These are phyloP conservation scores for Thymallus thymallus DNA, from an alignment of 2,113 vertebrate species.

Conservation along the genomic window DNA sequence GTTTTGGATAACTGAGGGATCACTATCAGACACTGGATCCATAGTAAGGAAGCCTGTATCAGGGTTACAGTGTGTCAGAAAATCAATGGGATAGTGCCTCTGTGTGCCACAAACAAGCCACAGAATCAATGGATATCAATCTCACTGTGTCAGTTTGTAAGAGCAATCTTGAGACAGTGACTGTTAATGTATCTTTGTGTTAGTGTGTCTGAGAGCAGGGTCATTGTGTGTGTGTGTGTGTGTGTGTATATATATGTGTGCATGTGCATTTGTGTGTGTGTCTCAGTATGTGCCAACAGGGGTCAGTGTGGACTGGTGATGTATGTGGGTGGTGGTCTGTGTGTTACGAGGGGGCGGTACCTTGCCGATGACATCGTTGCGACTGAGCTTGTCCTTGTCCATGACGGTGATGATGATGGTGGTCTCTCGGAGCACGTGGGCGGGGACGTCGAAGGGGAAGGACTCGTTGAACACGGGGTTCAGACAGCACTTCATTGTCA, in stretches of 20 bases:
- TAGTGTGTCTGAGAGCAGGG: background rate
- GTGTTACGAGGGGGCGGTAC: constrained; percentile 55
- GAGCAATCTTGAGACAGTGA: background rate
- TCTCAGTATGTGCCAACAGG: constrained; percentile 54
- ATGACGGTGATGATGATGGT: constrained; percentile 99
- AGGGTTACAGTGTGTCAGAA: background rate
- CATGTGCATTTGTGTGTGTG: background rate
- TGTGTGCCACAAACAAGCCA: background rate
- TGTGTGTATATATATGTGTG: background rate
- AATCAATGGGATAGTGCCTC: background rate
- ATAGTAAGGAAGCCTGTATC: background rate
- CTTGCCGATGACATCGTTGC: constrained; percentile 99
- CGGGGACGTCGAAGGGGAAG: constrained; percentile 94
- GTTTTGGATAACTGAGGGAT: constrained; percentile 14
- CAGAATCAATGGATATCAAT: constrained; percentile 5
- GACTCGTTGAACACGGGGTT: constrained; percentile 98
- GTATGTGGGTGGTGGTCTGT: constrained; percentile 9
- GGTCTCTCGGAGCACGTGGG: constrained; percentile 94
- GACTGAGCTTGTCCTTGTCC: constrained; percentile 97
- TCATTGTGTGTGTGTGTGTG: background rate
- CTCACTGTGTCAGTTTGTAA: background rate
- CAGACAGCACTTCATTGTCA: constrained; percentile 94
- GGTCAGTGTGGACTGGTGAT: constrained; percentile 62
- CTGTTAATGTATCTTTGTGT: background rate
- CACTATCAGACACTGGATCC: background rate